Evolutionary conservation across 2,113 vertebrate genomes (phyloP), one percentile per base, ranked within the genome.

Genomic region (Gracilinanus agilis): DNA sequence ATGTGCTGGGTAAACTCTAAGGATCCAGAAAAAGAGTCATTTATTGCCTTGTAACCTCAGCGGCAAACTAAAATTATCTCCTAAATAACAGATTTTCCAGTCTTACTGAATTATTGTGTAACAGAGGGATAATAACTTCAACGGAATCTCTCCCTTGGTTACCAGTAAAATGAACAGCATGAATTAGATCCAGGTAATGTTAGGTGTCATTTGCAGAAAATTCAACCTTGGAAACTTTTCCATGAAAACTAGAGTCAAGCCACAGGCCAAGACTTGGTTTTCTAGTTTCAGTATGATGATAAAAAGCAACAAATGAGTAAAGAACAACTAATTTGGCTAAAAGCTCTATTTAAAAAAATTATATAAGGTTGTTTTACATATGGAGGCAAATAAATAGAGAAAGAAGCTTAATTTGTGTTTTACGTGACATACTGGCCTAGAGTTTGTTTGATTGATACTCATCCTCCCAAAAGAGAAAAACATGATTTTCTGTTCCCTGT

Each of bases 11-110:
- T 97, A 97, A 97, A 97, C 94, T 96, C 96, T 95, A 96, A 98
- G 95, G 94, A 93, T 97, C 49, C 94, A 97, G 96, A 96, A 97
- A n/a, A 98, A 94, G 55, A 98, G 92, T 90, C 98, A 95, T 98
- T 98, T 98, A 98, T 98, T 98, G 98, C 98, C 96, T 93, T 97
- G 93, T 98, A 98, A 97, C 93, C 95, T 98, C 97, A 97, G 95
- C 0, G 0, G 96, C 91, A 97, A 98, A 94, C 95, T 96, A 96
- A 98, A 98, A 98, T 98, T 98, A 98, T 98, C 98, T 98, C 96
- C 97, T 98, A 98, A 98, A 97, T 97, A 98, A 98, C 96, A 97
- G 95, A 98, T 98, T 98, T 97, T 97, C 96, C 94, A 98, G 95
- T 97, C 97, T 94, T 96, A 93, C 98, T 98, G 97, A 98, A 97